Evolutionary conservation across 2,797 vertebrate species (phyloP), one percentile per base, ranked within the genome.

Genomic region (Poeciliopsis presidionis): DNA sequence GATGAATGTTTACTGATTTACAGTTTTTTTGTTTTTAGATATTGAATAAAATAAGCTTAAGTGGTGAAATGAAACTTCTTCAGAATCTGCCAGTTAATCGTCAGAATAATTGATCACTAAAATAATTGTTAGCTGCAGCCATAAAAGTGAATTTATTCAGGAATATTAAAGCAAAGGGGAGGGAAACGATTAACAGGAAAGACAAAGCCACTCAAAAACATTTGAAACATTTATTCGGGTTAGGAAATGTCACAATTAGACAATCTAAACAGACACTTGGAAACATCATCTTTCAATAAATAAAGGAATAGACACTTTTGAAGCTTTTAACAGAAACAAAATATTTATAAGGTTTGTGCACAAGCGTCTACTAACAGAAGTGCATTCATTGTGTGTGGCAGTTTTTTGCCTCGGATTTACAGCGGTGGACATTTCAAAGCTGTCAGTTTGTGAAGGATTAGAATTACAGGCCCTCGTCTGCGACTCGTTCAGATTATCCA

Each of bases 221-320:
- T 74, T 63, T 22, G 14, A n/a, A 63, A 75, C 30, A 85, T 93
- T 93, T 92, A 91, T 88, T 92, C 18, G 0, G 53, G 71, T 85
- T 87, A 82, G 20, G 3, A 88, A 69, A 82, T 69, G 75, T 57
- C 75, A 84, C 71, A 87, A 80, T 85, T 75, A 63, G 72, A 86
- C 73, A 79, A 78, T 76, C 81, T 77, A 81, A 82, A 90, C 83
- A 30, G 86, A 87, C 74, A 86, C 5, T 53, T 83, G 51, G 51
- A 46, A 20, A 83, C 41, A 41, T 11, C 28, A 72, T 86, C 45
- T 82, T 25, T 78, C 81, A 95, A 96, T 96, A 96, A 96, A 96
- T 95, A 96, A 91, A 28, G 73, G 88, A 28, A 87, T 89, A 63
- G 84, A 79, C 86, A 59, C 83, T 81, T 78, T 33, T 81, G 59